Conservation (phyloP, 2,797 vertebrate species). For the Coracias cyanogaster region DNA sequence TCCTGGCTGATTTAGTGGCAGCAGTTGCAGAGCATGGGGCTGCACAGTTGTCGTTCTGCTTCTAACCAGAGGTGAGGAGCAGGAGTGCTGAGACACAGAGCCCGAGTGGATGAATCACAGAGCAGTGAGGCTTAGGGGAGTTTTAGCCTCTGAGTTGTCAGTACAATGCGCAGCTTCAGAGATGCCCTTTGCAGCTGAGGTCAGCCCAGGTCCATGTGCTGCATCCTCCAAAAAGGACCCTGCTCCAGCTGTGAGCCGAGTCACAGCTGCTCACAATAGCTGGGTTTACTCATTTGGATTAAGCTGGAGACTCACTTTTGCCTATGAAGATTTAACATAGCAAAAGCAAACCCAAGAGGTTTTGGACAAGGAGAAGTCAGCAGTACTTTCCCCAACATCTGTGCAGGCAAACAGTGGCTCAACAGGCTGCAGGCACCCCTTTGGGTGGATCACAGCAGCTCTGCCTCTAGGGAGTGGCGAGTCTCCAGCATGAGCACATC, state of each 20-base stretch:
- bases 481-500: rapidly evolving
- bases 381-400: neutral
- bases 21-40: neutral
- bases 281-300: rapidly evolving
- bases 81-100: rapidly evolving
- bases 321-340: neutral
- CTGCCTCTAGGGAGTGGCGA: rapidly evolving
- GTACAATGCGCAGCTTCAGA: neutral
- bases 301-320: neutral
- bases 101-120: neutral
- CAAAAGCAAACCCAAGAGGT: neutral
- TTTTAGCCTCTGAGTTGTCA: neutral
- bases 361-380: neutral
- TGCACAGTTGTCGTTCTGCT: neutral
- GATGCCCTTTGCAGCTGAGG: neutral
- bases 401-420: neutral
- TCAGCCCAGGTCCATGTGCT: neutral
- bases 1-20: neutral
- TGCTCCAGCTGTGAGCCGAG: neutral
- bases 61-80: neutral
- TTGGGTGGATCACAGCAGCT: neutral
- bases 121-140: neutral
- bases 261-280: neutral
- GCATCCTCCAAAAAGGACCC: neutral
- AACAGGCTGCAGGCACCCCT: neutral